Conservation (phyloP, 2,888 invertebrate species). For the Ptychoptera contaminata region DNA sequence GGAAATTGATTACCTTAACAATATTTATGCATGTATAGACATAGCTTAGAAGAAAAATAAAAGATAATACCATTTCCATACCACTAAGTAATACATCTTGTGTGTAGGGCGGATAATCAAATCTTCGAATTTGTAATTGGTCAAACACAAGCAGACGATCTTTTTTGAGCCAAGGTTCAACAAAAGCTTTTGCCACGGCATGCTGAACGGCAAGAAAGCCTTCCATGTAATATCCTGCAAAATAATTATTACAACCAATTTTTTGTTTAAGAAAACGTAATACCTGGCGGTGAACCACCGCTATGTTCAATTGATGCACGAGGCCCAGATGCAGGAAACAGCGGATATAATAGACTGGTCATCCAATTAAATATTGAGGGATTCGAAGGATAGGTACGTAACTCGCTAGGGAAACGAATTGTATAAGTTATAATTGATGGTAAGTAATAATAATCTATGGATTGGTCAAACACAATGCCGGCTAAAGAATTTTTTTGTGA, state of each 20-base stretch:
- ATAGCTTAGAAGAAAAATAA: constrained; percentile 65
- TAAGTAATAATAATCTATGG: neutral
- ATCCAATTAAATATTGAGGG: constrained; percentile 36
- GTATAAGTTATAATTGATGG: constrained; percentile 36
- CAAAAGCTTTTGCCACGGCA: constrained; percentile 33
- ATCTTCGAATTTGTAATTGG: constrained; percentile 32
- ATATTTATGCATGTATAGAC: constrained; percentile 69
- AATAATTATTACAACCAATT: too few species aligned
- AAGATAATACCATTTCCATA: constrained; percentile 49
- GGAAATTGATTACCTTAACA: constrained; percentile 44
- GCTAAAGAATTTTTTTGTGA: constrained; percentile 20
- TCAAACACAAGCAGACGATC: neutral
- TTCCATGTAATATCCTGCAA: constrained; percentile 28
- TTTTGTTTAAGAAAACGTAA: too few species aligned
- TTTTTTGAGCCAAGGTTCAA: constrained; percentile 18
- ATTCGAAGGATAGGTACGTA: constrained; percentile 26
- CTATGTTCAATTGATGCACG: constrained; percentile 33
- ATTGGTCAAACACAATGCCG: constrained; percentile 44
- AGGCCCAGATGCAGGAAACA: constrained; percentile 50
- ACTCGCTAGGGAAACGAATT: constrained; percentile 49
- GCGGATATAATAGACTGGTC: constrained; percentile 49
- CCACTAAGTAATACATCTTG: constrained; percentile 49
- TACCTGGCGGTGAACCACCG: constrained; percentile 46
- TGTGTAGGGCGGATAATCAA: constrained; percentile 56
- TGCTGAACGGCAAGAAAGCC: constrained; percentile 52